Base-by-base conservation (phyloP, 2,888 invertebrate genomes). In the Laspeyria flexula region DNA sequence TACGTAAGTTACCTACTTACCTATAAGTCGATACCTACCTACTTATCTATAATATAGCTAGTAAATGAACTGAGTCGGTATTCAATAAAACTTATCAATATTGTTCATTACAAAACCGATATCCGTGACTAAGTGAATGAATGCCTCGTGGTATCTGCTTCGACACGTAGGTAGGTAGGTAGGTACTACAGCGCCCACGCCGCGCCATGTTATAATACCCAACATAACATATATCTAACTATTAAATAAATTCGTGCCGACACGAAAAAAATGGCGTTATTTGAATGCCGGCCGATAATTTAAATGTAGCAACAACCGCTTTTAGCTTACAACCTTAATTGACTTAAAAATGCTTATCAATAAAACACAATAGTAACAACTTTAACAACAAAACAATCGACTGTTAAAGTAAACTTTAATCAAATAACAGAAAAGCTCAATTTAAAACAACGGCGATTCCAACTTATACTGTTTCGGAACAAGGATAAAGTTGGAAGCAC, bases 271-370 rank as follows among this genome's bases (percentile, higher is more conserved):
- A 90, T 90, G 86, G 90, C 90, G 90, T 89, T 92, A 91, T 90
- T 90, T 90, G 89, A 90, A 90, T 92, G 90, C 90, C 88, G 86
- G 83, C 90, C 90, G 88, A 91, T 92, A 92, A 91, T 91, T 91
- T 92, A 92, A 92, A 92, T 92, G 91, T 91, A 92, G 90, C 90
- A 91, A 91, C 91, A 92, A 91, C 90, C 86, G 90, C 91, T 90
- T 92, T 92, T 91, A 92, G 90, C 91, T 90, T 91, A 92, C 91
- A 92, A 90, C 91, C 90, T 90, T 92, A 92, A 91, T 92, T 92
- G 91, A 92, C 91, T 91, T 91, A 92, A 92, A 92, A 92, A 91
- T 90, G 90, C 89, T 92, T 91, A 92, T 91, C 90, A 90, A 91
- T 91, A 86, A 74, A 72, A 67, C 58, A 67, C 62, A 70, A 51